These are phyloP conservation scores for Sakesphorus luctuosus DNA, from an alignment of 2,113 vertebrate species.

Conservation along the genomic window DNA sequence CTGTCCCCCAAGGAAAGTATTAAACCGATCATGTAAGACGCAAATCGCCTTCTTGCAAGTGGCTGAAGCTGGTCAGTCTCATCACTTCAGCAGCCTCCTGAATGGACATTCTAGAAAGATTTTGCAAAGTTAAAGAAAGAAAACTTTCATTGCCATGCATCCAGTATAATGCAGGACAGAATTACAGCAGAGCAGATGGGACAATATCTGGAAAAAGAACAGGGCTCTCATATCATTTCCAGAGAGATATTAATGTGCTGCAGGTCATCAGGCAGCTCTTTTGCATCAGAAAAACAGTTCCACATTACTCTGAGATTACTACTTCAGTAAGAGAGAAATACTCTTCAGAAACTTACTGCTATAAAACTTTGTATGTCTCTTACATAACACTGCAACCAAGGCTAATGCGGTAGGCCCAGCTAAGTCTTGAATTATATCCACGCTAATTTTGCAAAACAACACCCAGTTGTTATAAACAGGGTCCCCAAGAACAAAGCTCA, in stretches of 20 bases:
- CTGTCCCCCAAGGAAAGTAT: accelerated
- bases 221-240: background rate
- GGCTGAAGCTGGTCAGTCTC: background rate
- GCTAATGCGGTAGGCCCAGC: background rate
- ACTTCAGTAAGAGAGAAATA: background rate
- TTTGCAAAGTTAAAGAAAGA: background rate
- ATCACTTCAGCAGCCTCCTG: background rate
- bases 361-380: background rate
- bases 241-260: background rate
- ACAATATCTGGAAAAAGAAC: background rate
- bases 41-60: background rate
- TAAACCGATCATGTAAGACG: background rate
- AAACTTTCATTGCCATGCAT: background rate
- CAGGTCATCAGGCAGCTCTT: background rate
- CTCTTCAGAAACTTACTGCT: background rate
- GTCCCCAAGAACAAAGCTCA: background rate
- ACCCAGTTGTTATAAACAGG: background rate
- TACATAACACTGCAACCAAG: background rate
- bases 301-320: background rate
- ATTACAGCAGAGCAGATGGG: background rate
- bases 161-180: background rate
- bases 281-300: background rate
- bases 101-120: background rate
- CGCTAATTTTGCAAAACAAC: background rate
- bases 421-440: background rate